phyloP scores from a whole-genome alignment of 23 tunicate genomes.

The Phallusia fumigata region DNA sequence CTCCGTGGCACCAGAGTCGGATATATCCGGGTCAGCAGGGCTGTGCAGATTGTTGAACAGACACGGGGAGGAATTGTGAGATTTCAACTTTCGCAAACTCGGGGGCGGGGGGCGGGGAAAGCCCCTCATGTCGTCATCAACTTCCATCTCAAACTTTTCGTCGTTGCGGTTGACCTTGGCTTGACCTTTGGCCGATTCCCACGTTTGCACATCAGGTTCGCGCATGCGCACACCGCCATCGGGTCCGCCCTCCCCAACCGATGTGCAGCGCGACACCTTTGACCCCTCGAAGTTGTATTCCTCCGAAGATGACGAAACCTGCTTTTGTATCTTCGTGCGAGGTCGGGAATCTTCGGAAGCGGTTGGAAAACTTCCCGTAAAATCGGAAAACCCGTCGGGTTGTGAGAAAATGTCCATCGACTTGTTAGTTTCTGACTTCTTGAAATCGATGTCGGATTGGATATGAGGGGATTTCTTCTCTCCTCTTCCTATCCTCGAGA shows the following conservation, averaged over 20 bases:
- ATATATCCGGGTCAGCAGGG: not conserved
- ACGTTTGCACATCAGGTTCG: conserved; percentile 41
- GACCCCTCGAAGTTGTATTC: conserved; percentile 69
- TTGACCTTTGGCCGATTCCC: conserved; percentile 74
- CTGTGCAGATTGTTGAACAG: conserved; percentile 15
- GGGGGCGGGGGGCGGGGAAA: conserved; percentile 15
- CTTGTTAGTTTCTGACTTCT: conserved; percentile 25
- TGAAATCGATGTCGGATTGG: conserved; percentile 34
- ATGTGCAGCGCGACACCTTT: conserved; percentile 40
- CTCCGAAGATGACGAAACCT: conserved; percentile 63
- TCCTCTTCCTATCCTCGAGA: not conserved
- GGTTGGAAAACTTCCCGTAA: not conserved
- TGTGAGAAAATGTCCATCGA: conserved; percentile 3
- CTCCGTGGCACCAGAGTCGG: conserved; percentile 5
- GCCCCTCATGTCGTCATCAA: not conserved
- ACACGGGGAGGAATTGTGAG: conserved; percentile 36
- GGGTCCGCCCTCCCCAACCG: conserved; percentile 11
- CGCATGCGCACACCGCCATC: conserved; percentile 24
- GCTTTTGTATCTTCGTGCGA: conserved; percentile 38
- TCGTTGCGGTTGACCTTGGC: conserved; percentile 47
- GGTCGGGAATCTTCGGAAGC: not conserved
- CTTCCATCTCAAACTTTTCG: conserved; percentile 49
- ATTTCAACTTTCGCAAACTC: conserved; percentile 16
- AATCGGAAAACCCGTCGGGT: conserved; percentile 14
- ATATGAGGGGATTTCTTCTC: conserved; percentile 18